Conservation (phyloP, 2,888 invertebrate genomes). For the Scaptomyza flava region DNA sequence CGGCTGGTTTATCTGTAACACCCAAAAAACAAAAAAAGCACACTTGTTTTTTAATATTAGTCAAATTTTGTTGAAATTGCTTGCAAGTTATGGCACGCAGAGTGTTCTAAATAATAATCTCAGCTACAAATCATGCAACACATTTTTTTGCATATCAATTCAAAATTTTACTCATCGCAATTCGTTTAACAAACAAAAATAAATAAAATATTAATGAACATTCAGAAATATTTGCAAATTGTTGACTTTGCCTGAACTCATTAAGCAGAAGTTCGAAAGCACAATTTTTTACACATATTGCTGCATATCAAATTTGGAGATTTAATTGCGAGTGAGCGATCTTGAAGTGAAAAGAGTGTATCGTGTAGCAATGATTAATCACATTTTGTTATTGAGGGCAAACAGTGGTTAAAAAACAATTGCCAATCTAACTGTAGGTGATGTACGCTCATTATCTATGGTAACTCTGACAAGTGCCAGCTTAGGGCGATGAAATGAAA, state of each 20-base stretch:
- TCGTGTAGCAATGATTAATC: slow-evolving; percentile 65
- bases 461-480: slow-evolving; percentile 34
- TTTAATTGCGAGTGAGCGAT: slow-evolving; percentile 11
- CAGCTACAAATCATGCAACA: not conserved
- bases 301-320: slow-evolving; percentile 40
- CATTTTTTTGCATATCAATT: not conserved
- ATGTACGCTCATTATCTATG: slow-evolving; percentile 41
- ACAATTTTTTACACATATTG: slow-evolving; percentile 18
- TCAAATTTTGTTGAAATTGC: not conserved
- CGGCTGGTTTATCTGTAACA: too few relatives aligned
- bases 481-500: slow-evolving; percentile 39
- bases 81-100: not conserved
- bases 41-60: too few relatives aligned
- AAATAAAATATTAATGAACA: slow-evolving; percentile 15
- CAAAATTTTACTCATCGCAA: slow-evolving; percentile 10
- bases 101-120: not conserved
- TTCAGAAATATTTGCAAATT: slow-evolving; percentile 13
- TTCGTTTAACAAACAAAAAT: not conserved
- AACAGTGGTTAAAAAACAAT: slow-evolving; percentile 45
- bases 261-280: slow-evolving; percentile 43
- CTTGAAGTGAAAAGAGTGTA: slow-evolving; percentile 19
- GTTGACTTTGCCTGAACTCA: slow-evolving; percentile 49
- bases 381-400: slow-evolving; percentile 65
- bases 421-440: slow-evolving; percentile 28
- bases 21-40: too few relatives aligned